These are phyloP conservation scores for Oreamnos americanus DNA, from an alignment of 2,113 vertebrate genomes.

Conservation along the genomic window DNA sequence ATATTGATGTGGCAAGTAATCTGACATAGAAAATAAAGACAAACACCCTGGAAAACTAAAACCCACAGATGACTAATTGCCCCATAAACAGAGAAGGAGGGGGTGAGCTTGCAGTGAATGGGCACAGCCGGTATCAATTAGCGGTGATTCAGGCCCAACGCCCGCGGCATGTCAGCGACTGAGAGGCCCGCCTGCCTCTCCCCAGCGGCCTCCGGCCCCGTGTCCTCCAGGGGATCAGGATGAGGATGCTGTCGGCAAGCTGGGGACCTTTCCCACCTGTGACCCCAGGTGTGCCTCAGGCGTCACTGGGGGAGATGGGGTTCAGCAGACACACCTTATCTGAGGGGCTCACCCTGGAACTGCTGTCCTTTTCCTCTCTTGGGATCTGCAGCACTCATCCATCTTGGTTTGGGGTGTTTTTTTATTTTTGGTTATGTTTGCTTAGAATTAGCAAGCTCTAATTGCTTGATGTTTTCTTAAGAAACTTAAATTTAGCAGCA, in stretches of 20 bases:
- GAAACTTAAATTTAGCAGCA: neutral
- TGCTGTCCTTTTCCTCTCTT: neutral
- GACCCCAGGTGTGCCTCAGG: too few species aligned
- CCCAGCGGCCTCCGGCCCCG: accelerated
- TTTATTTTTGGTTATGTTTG: neutral
- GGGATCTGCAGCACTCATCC: accelerated
- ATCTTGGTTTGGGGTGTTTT: accelerated
- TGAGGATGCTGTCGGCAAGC: neutral
- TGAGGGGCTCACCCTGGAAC: neutral
- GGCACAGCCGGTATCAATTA: neutral
- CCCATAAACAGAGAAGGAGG: neutral
- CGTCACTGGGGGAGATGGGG: accelerated
- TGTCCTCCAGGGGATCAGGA: neutral
- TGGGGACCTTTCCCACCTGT: neutral
- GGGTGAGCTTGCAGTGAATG: neutral
- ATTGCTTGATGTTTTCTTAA: neutral
- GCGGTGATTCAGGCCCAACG: neutral
- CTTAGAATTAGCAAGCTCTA: neutral
- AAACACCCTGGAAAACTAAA: neutral
- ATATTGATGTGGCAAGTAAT: neutral
- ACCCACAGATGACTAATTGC: neutral
- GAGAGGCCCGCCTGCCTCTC: neutral
- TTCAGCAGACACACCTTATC: neutral
- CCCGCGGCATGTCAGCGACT: accelerated
- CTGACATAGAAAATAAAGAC: neutral